A percentile compares a stretch with the other conserved stretches of the same genome.
These are phyloP conservation scores for Pteropus alecto DNA, from an alignment of 2,113 vertebrate genomes.

Conservation along the genomic window DNA sequence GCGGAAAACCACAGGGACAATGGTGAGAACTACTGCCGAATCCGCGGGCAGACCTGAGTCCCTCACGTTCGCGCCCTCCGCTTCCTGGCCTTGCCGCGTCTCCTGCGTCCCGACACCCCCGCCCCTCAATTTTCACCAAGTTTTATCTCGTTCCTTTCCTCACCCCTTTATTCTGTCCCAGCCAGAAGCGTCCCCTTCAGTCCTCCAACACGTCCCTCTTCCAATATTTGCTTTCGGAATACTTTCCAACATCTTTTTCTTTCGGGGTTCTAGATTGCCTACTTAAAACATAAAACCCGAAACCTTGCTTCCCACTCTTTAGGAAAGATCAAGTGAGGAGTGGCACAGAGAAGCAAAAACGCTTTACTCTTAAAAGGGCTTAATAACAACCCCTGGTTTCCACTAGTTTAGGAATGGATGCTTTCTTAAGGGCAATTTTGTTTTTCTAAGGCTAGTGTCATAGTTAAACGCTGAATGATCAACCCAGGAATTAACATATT, in stretches of 20 bases:
- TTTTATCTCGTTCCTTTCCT: background rate
- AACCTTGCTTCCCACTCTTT: background rate
- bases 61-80: background rate
- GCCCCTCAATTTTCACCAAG: background rate
- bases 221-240: background rate
- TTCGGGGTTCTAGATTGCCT: background rate
- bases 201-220: background rate
- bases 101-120: background rate
- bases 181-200: background rate
- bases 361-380: background rate
- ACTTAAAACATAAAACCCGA: background rate
- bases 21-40: constrained; percentile 11
- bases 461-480: background rate
- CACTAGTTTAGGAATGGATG: background rate
- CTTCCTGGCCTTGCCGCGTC: background rate
- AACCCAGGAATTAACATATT: background rate
- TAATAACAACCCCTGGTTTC: background rate
- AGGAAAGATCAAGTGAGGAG: background rate
- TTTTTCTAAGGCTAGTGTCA: background rate
- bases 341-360: background rate
- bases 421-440: background rate
- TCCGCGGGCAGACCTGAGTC: background rate
- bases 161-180: background rate
- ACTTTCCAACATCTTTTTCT: background rate
- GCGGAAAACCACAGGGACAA: constrained; percentile 53